Evolutionary conservation across 2,113 vertebrate species (phyloP).

Genomic region (Antennarius striatus): DNA sequence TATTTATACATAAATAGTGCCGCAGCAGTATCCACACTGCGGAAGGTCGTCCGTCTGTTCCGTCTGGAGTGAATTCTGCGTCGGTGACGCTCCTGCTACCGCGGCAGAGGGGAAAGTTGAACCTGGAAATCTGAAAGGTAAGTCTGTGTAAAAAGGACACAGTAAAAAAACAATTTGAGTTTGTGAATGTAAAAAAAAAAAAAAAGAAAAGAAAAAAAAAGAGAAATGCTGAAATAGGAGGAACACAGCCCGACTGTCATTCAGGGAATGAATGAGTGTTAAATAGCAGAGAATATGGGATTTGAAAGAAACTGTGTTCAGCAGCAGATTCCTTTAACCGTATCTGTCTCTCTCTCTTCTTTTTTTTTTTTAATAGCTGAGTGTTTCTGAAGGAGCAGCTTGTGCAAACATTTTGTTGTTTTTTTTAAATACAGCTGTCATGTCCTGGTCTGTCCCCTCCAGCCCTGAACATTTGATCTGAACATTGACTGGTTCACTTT

Average conservation of each 20-base stretch:
- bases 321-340: background rate
- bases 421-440: background rate
- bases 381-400: too few relatives aligned
- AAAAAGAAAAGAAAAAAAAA: background rate
- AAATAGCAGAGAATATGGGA: too few relatives aligned
- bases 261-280: too few relatives aligned
- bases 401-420: too few relatives aligned
- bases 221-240: background rate
- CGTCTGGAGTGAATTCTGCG: background rate
- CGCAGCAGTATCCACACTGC: slow-evolving; percentile 35
- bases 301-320: too few relatives aligned
- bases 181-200: slow-evolving; percentile 10
- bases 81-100: slow-evolving; percentile 42
- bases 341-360: background rate
- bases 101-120: slow-evolving; percentile 4
- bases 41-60: slow-evolving; percentile 49
- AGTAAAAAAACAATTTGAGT: background rate
- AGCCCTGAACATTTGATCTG: slow-evolving; percentile 8
- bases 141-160: slow-evolving; percentile 22
- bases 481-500: slow-evolving; percentile 2
- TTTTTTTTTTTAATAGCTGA: too few relatives aligned
- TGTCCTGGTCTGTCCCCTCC: too few relatives aligned
- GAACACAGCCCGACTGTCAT: too few relatives aligned
- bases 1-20: slow-evolving; percentile 64
- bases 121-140: slow-evolving; percentile 44